Conservation (phyloP, 64 coral and sea anemone genomes). For the Pachyseris speciosa region DNA sequence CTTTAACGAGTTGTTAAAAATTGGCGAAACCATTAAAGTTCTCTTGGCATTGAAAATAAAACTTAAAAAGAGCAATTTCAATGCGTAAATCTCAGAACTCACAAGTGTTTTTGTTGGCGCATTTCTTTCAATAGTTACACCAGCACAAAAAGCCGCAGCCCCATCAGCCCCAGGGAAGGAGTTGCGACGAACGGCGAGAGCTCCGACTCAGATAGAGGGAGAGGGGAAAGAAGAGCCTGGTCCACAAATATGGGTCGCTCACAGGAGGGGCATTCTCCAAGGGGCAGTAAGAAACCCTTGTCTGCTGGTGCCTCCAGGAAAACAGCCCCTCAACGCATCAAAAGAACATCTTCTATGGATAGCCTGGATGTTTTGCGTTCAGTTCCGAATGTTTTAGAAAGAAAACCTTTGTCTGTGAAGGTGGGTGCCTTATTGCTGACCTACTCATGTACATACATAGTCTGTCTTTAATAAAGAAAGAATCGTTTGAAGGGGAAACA, state of each 20-base stretch:
- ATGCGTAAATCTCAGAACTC: neutral
- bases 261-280: neutral
- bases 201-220: slow-evolving; percentile 40
- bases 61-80: neutral
- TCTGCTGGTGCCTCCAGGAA: neutral
- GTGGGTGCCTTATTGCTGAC: neutral
- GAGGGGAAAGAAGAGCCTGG: neutral
- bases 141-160: slow-evolving; percentile 8
- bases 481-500: no score
- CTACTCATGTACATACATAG: no score
- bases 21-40: no score
- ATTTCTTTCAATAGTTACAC: neutral
- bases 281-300: neutral
- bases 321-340: neutral
- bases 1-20: no score
- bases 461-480: no score
- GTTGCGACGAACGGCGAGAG: slow-evolving; percentile 29
- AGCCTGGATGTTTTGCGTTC: neutral
- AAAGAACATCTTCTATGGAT: slow-evolving; percentile 30
- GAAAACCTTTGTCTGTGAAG: slow-evolving; percentile 16
- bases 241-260: neutral
- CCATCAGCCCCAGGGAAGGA: neutral
- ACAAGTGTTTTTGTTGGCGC: no score
- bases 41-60: no score
- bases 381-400: neutral